phyloP scores from a whole-genome alignment of 2,888 invertebrate genomes.

The Parochlus steinenii region DNA sequence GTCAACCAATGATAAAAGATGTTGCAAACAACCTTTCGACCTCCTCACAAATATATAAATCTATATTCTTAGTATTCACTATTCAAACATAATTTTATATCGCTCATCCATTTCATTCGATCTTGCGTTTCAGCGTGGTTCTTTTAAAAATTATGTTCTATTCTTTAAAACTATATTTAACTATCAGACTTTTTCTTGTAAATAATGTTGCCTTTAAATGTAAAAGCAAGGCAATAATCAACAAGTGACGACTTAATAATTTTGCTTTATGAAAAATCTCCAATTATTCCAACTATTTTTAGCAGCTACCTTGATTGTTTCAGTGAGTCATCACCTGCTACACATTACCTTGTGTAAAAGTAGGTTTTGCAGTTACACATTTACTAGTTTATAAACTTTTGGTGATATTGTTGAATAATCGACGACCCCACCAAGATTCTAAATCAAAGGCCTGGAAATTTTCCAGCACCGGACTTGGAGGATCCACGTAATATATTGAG shows the following conservation, averaged over 20 bases:
- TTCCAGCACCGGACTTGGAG: slow-evolving; percentile 48
- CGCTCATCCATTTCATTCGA: slow-evolving; percentile 1
- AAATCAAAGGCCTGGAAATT: slow-evolving; percentile 83
- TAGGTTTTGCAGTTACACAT: background rate
- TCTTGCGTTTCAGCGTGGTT: background rate
- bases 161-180: slow-evolving; percentile 2
- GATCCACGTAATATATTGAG: slow-evolving; percentile 52
- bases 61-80: too few relatives aligned
- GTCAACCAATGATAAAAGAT: too few relatives aligned
- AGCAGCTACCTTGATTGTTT: too few relatives aligned
- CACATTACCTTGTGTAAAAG: background rate
- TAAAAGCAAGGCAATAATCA: background rate
- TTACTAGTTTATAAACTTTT: slow-evolving; percentile 54
- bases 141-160: slow-evolving; percentile 8
- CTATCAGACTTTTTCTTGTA: slow-evolving; percentile 11
- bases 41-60: too few relatives aligned
- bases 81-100: too few relatives aligned
- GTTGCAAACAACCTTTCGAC: too few relatives aligned
- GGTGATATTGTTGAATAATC: slow-evolving; percentile 70
- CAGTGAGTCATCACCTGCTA: background rate
- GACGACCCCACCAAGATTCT: slow-evolving; percentile 81
- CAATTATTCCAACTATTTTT: too few relatives aligned
- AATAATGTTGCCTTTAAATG: slow-evolving; percentile 3
- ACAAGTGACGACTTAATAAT: slow-evolving; percentile 1
- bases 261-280: too few relatives aligned